phyloP scores from a whole-genome alignment of 1,140 invertebrate species.

The Drosophila azteca region DNA sequence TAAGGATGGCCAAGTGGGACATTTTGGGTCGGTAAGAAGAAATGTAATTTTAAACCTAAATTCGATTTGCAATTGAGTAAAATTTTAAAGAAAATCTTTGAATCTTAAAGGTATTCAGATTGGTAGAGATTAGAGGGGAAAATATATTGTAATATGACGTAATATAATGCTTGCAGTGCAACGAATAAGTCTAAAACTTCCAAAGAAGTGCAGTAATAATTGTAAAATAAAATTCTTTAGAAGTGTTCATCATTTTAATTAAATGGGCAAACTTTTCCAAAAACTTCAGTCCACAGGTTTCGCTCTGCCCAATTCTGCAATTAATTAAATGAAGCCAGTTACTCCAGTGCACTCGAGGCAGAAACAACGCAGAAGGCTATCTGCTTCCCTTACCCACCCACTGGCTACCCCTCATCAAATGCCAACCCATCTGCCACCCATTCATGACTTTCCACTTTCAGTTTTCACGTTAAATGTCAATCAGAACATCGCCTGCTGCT shows the following conservation, averaged over 20 bases:
- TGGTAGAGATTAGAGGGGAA: too few species aligned
- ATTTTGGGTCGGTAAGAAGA: too few species aligned
- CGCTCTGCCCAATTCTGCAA: not conserved
- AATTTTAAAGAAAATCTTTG: too few species aligned
- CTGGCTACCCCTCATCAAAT: not conserved
- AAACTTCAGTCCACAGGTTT: not conserved
- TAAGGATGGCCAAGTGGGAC: not conserved
- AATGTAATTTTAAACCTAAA: not conserved
- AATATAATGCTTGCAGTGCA: too few species aligned
- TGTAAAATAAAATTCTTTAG: not conserved
- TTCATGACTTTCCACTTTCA: constrained; percentile 32
- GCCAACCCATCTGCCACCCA: constrained; percentile 3
- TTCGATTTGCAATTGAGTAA: not conserved
- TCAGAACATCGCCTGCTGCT: constrained; percentile 54
- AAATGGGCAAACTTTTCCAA: not conserved
- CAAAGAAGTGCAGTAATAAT: too few species aligned
- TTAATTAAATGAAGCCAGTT: constrained; percentile 4
- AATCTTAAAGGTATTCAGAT: too few species aligned
- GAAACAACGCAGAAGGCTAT: too few species aligned
- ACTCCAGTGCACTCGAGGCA: not conserved
- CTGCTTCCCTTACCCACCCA: not conserved
- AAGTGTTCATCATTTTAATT: not conserved
- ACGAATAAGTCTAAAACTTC: too few species aligned
- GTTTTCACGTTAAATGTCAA: constrained; percentile 62
- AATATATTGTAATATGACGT: too few species aligned